Conservation (phyloP, 2,888 invertebrate genomes). For the Cataglyphis rosenhaueri region DNA sequence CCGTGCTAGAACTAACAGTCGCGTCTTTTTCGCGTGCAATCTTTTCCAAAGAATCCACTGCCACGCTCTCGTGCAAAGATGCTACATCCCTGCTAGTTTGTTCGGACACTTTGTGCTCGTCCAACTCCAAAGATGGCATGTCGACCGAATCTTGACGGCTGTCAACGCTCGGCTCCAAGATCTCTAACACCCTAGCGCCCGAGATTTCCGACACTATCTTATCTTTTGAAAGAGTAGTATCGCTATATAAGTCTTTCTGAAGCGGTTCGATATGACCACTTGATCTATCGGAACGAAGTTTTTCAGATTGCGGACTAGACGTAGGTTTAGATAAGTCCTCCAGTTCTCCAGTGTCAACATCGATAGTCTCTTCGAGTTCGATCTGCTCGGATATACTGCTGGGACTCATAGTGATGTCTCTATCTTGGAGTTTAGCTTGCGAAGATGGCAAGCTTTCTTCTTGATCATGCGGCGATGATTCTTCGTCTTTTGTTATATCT, state of each 20-base stretch:
- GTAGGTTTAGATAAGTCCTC: conserved; percentile 70
- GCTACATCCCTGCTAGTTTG: conserved; percentile 71
- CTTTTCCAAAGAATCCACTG: conserved; percentile 79
- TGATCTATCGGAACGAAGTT: conserved; percentile 53
- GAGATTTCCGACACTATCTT: conserved; percentile 74
- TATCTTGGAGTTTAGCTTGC: conserved; percentile 74
- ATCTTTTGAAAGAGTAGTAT: conserved; percentile 52
- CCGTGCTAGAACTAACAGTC: conserved; percentile 77
- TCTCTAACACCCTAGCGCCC: conserved; percentile 79
- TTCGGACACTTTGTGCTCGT: conserved; percentile 76
- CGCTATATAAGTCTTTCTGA: conserved; percentile 50
- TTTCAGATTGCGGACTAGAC: conserved; percentile 63
- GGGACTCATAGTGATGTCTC: conserved; percentile 81
- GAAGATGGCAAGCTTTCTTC: conserved; percentile 78
- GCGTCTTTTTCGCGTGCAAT: conserved; percentile 78
- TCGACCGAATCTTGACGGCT: conserved; percentile 80
- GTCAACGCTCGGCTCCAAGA: conserved; percentile 77
- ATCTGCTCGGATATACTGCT: conserved; percentile 82
- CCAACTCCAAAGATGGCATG: conserved; percentile 80
- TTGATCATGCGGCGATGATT: conserved; percentile 77
- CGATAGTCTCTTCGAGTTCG: conserved; percentile 79
- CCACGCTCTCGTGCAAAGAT: conserved; percentile 79
- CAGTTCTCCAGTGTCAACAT: conserved; percentile 70
- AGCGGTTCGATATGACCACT: conserved; percentile 56
- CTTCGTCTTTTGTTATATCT: conserved; percentile 82